Percentiles rank a stretch among this genome's conserved stretches.
phyloP scores from a whole-genome alignment of 2,888 invertebrate species.

The Notodonta dromedarius region DNA sequence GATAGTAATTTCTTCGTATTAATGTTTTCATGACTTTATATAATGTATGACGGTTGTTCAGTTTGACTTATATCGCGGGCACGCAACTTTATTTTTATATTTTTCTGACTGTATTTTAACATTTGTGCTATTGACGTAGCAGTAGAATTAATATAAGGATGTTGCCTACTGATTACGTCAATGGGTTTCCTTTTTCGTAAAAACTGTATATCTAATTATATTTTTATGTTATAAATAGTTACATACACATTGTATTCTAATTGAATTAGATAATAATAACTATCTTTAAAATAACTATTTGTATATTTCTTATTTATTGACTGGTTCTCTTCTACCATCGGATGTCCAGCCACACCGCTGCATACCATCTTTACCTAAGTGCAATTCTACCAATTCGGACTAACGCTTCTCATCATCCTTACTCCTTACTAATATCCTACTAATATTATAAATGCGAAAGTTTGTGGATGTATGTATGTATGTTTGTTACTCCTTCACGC shows the following conservation, averaged over 20 bases:
- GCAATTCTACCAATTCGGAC: too few relatives aligned
- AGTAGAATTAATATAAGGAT: not conserved
- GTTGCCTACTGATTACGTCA: not conserved
- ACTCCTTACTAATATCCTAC: too few relatives aligned
- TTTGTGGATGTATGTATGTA: too few relatives aligned
- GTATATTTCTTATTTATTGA: too few relatives aligned
- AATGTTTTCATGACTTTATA: constrained; percentile 7
- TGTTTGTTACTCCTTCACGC: too few relatives aligned
- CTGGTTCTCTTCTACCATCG: too few relatives aligned
- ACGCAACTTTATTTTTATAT: not conserved
- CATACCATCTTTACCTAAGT: too few relatives aligned
- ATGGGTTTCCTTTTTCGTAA: not conserved
- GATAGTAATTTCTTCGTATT: not conserved
- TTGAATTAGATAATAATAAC: not conserved
- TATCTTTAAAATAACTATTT: too few relatives aligned
- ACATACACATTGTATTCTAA: constrained; percentile 13
- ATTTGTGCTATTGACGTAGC: not conserved
- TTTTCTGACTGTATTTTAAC: not conserved
- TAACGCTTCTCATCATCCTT: too few relatives aligned
- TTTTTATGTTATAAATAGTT: constrained; percentile 9
- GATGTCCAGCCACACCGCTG: too few relatives aligned
- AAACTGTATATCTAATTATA: not conserved
- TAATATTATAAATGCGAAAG: too few relatives aligned
- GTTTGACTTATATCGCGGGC: not conserved
- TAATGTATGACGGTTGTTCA: constrained; percentile 1